Base-by-base conservation (phyloP, 2,888 invertebrate species). In the Sarcophaga carnaria region DNA sequence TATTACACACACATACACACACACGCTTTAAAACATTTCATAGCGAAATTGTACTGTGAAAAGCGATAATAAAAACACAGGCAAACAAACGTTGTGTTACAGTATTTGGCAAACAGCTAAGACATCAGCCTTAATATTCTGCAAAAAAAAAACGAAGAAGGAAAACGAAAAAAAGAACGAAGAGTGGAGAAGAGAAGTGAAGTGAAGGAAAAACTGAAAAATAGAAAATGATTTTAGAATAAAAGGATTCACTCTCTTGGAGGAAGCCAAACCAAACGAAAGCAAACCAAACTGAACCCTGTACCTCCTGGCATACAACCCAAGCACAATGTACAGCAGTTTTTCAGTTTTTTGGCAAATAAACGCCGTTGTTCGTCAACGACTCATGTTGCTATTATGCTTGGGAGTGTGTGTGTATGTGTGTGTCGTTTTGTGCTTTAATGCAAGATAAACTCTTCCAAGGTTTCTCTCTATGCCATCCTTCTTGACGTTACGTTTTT, bases 41-140 rank as follows among this genome's bases (percentile, higher is more conserved):
- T 47, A 25, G 17, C 20, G 69, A 70, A 6, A 25, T 47, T 25
- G 22, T 49, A 11, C 45, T 14, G 22, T 69, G 27, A 67, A 12
- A 62, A 37, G n/a, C 45, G 63, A 54, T n/a, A 25, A 20, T 25
- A 45, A 37, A 37, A 37, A 37, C 37, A 37, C 37, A 37, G 37
- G 8, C 37, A 37, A 37, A 37, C 37, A 37, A 37, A 37, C 37
- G 37, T 10, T 37, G 37, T 37, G 37, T 10, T 37, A 37, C 37
- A 37, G 37, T 11, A 79, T 69, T 80, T 84, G 80, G 70, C 80
- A 75, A 70, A 71, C 71, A 63, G 70, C 83, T 86, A 80, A 86
- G 86, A 83, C 75, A 76, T 82, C 79, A 80, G 67, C 67, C 66
- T 77, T 80, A 79, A 75, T 47, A 59, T 49, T 25, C 47, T 54